Conservation (phyloP, 2,113 vertebrate genomes). For the Rallus limicola region DNA sequence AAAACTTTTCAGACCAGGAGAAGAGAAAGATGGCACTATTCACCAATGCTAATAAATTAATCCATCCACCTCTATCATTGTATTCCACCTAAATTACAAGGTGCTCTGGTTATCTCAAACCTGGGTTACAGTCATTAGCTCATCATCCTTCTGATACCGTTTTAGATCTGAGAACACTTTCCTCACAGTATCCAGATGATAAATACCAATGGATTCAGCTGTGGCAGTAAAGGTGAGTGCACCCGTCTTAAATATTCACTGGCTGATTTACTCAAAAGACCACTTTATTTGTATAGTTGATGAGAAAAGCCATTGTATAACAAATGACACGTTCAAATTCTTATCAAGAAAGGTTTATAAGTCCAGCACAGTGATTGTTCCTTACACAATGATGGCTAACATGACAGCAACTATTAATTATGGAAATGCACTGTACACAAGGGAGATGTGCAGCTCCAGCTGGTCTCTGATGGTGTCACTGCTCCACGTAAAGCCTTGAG, state of each 20-base stretch:
- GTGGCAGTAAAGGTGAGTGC: conserved; percentile 40
- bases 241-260: conserved; percentile 39
- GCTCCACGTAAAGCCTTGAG: neutral
- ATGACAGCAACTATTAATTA: neutral
- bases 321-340: conserved; percentile 23
- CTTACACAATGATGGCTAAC: neutral
- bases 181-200: neutral
- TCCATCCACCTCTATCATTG: neutral
- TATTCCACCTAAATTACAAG: neutral
- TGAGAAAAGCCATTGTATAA: conserved; percentile 22
- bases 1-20: neutral
- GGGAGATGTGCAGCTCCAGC: neutral
- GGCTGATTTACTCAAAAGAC: conserved; percentile 36
- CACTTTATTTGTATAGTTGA: conserved; percentile 17
- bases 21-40: neutral
- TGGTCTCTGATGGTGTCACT: neutral
- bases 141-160: neutral
- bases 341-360: conserved; percentile 23
- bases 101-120: neutral
- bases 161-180: neutral
- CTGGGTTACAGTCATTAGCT: conserved; percentile 5
- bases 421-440: neutral
- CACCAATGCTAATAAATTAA: neutral
- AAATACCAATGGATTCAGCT: conserved; percentile 50
- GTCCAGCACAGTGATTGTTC: neutral